Evolutionary conservation across 2,113 vertebrate species (phyloP), one percentile per base, ranked within the genome.

Genomic region (Pteropus alecto): DNA sequence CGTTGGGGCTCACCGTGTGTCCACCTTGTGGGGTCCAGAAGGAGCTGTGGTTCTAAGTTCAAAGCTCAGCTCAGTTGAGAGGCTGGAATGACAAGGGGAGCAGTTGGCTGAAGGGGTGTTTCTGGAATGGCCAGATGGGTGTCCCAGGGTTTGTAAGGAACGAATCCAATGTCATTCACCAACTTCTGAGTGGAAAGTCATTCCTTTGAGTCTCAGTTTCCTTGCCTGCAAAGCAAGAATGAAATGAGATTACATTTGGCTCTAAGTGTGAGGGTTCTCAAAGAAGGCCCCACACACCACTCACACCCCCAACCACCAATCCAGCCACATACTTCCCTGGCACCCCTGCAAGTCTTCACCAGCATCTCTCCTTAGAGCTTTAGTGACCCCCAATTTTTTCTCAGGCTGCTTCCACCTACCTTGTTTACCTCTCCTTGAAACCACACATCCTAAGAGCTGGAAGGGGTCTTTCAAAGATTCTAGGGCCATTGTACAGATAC

Each of bases 171-270:
- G 43, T 35, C 78, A 13, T n/a, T n/a, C 68, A 33, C 58, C 73
- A n/a, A 46, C 87, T 82, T 77, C 71, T 67, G 46, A 63, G 78
- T 65, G 71, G 85, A 94, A 97, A 51, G 89, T 68, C 73, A 5
- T 38, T 78, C 91, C 90, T 95, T 74, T 58, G 71, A 58, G 82
- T 67, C 95, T 94, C 90, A 83, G 79, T 90, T 82, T 95, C 84
- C 73, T 95, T 86, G 30, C 90, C 90, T 87, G 78, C 74, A 84
- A 86, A 97, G 89, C 71, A 82, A 90, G 93, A 92, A 71, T 68
- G 68, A 79, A 86, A 78, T 74, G 93, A 87, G 67, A 19, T 87
- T 89, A 94, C 60, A 41, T 35, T 84, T 93, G 93, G 85, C 93
- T 58, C 43, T 38, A 22, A 65, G 63, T 10, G 38, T n/a, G 28